A percentile compares a stretch with the other conserved stretches of the same genome.
phyloP scores from a whole-genome alignment of 2,888 invertebrate species.

The Cheilosia scutellata region DNA sequence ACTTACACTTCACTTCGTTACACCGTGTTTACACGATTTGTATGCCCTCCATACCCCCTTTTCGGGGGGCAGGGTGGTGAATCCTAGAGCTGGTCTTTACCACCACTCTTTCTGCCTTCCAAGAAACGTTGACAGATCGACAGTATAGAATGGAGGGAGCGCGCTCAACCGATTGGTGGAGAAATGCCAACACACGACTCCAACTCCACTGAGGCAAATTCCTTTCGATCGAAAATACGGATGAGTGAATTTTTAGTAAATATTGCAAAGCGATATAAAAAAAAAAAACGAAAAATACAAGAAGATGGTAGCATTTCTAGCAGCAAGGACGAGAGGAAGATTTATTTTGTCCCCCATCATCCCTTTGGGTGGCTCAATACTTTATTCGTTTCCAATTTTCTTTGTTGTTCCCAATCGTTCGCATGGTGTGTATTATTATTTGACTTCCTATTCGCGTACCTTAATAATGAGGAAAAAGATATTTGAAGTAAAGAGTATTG shows the following conservation, averaged over 20 bases:
- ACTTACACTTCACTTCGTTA: constrained; percentile 76
- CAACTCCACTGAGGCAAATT: constrained; percentile 54
- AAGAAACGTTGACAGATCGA: constrained; percentile 68
- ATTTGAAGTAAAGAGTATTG: constrained; percentile 33
- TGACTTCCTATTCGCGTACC: neutral
- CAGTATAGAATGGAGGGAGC: constrained; percentile 27
- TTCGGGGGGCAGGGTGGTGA: neutral
- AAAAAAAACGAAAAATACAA: neutral
- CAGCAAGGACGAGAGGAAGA: constrained; percentile 29
- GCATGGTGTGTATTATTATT: constrained; percentile 43
- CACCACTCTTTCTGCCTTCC: constrained; percentile 1
- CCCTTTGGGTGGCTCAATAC: constrained; percentile 26
- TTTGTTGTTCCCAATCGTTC: constrained; percentile 35
- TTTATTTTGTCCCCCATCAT: constrained; percentile 7
- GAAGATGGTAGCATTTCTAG: constrained; percentile 6
- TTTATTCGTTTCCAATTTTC: constrained; percentile 50
- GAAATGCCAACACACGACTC: constrained; percentile 48
- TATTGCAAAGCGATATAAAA: constrained; percentile 63
- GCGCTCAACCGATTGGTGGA: constrained; percentile 43
- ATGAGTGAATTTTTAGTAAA: constrained; percentile 71
- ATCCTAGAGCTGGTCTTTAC: constrained; percentile 11
- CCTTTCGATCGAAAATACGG: constrained; percentile 65
- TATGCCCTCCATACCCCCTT: constrained; percentile 36
- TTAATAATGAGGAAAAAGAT: neutral
- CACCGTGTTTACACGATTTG: constrained; percentile 75